Base-by-base conservation (phyloP, 2,888 invertebrate species). In the Papilio gigon region DNA sequence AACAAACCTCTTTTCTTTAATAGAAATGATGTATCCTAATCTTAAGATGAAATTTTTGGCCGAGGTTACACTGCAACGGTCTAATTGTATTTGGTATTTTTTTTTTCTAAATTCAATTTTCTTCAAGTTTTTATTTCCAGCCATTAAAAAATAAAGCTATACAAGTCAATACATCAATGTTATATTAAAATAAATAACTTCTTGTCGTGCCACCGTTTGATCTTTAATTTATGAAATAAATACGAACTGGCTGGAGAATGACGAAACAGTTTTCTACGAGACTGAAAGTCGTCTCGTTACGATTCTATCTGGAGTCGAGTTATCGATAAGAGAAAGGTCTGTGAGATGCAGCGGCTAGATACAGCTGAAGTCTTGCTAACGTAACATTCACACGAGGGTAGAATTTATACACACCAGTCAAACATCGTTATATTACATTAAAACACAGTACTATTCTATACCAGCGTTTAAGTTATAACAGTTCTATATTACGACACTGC, bases 271-370 rank as follows among this genome's bases (percentile, higher is more conserved):
- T 58, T 56, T 40, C 56, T 40, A 42, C 56, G 56, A 58, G 65
- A 42, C 40, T 58, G 30, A 65, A 42, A 42, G 30, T 56, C 40
- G 58, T 20, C 42, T 59, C 42, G 40, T 65, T 56, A 56, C 65
- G 58, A 65, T 65, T 42, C 27, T 35, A 65, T 65, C 42, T 65
- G 11, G 20, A 58, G 65, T 58, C 65, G 58, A 59, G 65, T 58
- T 65, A 65, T 58, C 65, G 65, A 65, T 65, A 65, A 65, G 65
- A 65, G 65, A 65, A 65, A 65, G 65, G 65, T 65, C 58, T 42
- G 44, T 33, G 56, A 65, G 65, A 65, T 65, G 58, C 58, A 65
- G 35, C 58, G 9, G 65, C 44, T 22, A 58, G 65, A 65, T 65
- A 58, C 58, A 44, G 35, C 65, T 65, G 42, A 56, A 65, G 42